Base-by-base conservation (phyloP, 2,797 vertebrate genomes). In the Valencia hispanica region DNA sequence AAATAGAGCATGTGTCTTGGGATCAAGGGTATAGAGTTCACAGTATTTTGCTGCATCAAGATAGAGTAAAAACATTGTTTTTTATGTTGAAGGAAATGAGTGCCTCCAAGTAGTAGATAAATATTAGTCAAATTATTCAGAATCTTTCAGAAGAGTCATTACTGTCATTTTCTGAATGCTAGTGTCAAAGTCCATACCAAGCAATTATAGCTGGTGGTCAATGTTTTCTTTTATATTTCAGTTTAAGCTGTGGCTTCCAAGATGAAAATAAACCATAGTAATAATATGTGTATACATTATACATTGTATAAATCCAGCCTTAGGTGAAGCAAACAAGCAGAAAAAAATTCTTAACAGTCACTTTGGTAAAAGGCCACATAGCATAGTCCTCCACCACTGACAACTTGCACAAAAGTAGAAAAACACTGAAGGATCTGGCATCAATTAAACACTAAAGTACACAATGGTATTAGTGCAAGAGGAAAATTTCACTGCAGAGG, bases 301-400 rank as follows among this genome's bases (percentile, higher is more conserved):
- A n/a, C 15, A 1, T 0, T 1, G 78, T 73, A 74, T 90, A 81
- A 87, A 90, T 79, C 69, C 84, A 90, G 83, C 84, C 78, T 79
- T 32, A 53, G 81, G 71, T 73, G 0, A 41, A 68, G 72, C 78
- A 86, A 70, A 82, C 0, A 14, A 76, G 70, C 45, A 74, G 41
- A 79, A 65, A 43, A 65, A 43, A 65, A 69, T 59, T 73, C 34
- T 77, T 87, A 93, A 91, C 93, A 92, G 92, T 92, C 88, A 55
- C 86, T 81, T 72, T 41, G 68, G 81, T 73, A 20, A 88, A 91
- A 92, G 90, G 91, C 87, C 91, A 88, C 88, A 55, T 76, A 57
- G 32, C 32, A 75, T 50, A 83, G 68, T 79, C 79, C 69, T 45
- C 68, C 80, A 74, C 66, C 66, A 82, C 72, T 15, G 65, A 86